Evolutionary conservation across 2,888 invertebrate species (phyloP).

Genomic region (Agonopterix heracliana): DNA sequence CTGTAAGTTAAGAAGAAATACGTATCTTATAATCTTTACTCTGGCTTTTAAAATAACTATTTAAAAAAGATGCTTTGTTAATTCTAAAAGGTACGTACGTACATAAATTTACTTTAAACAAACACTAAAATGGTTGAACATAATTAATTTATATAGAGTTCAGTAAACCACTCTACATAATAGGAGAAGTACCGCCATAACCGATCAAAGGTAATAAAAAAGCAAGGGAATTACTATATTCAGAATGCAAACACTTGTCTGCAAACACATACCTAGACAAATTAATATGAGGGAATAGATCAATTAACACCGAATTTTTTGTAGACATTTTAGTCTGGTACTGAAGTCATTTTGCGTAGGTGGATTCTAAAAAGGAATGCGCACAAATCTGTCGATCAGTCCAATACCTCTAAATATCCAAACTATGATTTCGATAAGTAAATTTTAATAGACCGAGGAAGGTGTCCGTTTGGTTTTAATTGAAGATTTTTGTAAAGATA

Average conservation of each 20-base stretch:
- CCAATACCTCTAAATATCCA: constrained; percentile 9
- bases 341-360: constrained; percentile 45
- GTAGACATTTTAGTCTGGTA: constrained; percentile 5
- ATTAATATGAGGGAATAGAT: background rate
- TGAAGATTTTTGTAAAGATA: constrained; percentile 15
- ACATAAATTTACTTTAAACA: too few species aligned
- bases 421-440: constrained; percentile 7
- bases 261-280: background rate
- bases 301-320: constrained; percentile 5
- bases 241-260: background rate
- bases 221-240: background rate
- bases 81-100: too few species aligned
- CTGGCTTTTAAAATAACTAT: too few species aligned
- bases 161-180: constrained; percentile 4
- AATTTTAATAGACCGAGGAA: background rate
- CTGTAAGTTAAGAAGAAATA: too few species aligned
- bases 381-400: constrained; percentile 32
- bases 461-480: constrained; percentile 11
- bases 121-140: too few species aligned
- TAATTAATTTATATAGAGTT: too few species aligned
- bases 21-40: too few species aligned
- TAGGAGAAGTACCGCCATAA: background rate
- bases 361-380: constrained; percentile 42
- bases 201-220: background rate
- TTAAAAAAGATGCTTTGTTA: too few species aligned